Base-by-base conservation (phyloP, 2,888 invertebrate genomes). In the Papilio elwesi region DNA sequence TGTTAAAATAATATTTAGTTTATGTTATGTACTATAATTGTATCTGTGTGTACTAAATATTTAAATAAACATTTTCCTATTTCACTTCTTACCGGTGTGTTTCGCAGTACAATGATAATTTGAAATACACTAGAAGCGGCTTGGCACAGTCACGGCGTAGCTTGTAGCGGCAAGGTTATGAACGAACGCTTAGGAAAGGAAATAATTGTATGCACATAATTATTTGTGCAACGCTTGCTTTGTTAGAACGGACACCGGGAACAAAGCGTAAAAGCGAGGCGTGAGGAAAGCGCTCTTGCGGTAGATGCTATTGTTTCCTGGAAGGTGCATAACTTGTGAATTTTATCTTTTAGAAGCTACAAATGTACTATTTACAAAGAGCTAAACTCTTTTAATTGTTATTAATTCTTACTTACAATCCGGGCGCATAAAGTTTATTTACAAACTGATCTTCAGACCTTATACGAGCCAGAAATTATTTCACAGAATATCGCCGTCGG, bases 181-280 rank as follows among this genome's bases (percentile, higher is more conserved):
- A 74, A 81, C 79, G 80, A 86, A 83, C 87, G 89, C 84, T 90
- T 90, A 89, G 85, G 82, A 87, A 89, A 88, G 85, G 83, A 87
- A 89, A 91, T 92, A 92, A 92, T 91, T 88, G 90, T 90, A 92
- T 93, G 92, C 91, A 91, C 92, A 93, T 92, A 92, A 92, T 92
- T 90, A 92, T 92, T 92, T 90, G 90, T 89, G 89, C 89, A 90
- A 81, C 85, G 87, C 84, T 82, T 82, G 87, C 87, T 90, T 90
- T 90, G 86, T 88, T 83, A 82, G 86, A 87, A 85, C 83, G 87
- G 89, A 86, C 88, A 87, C 79, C 82, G 82, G 81, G 88, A 86
- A 90, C 89, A 89, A 90, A 89, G 87, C 81, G 76, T 74, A 75
- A 57, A 74, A 79, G 78, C 77, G 81, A 81, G 81, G 84, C 77